phyloP scores from a whole-genome alignment of 2,888 invertebrate genomes.

The Cybosia mesomella region DNA sequence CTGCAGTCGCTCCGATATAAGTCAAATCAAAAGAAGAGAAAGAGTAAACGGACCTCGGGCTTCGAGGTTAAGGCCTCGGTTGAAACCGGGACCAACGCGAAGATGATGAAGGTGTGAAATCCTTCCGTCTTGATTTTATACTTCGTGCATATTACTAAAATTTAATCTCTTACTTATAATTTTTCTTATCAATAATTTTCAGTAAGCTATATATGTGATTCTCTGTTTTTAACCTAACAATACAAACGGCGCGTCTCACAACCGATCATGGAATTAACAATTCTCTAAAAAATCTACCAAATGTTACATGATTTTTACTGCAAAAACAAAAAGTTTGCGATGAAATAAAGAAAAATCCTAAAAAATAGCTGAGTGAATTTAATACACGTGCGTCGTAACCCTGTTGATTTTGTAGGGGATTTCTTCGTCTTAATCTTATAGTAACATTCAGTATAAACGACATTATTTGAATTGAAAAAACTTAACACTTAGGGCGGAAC shows the following conservation, averaged over 20 bases:
- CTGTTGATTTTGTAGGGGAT: too few relatives aligned
- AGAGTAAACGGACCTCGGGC: too few relatives aligned
- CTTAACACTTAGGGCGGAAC: neutral
- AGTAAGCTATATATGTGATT: constrained; percentile 19
- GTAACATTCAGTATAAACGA: neutral
- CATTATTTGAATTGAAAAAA: neutral
- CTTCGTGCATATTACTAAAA: constrained; percentile 32
- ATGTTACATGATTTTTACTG: constrained; percentile 23
- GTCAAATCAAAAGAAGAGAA: too few relatives aligned
- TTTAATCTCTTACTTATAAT: constrained; percentile 25
- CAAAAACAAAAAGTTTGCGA: neutral
- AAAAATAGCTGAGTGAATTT: too few relatives aligned
- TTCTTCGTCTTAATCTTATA: neutral
- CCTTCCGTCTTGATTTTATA: neutral
- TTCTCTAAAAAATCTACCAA: constrained; percentile 17
- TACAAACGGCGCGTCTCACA: constrained; percentile 21
- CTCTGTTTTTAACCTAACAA: neutral
- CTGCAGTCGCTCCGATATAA: neutral
- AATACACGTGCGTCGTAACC: too few relatives aligned
- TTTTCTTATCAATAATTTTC: constrained; percentile 26
- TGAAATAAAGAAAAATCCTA: neutral
- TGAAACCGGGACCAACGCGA: too few relatives aligned
- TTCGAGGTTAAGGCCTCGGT: too few relatives aligned
- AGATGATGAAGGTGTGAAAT: too few relatives aligned
- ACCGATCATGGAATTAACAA: constrained; percentile 9